Evolutionary conservation across 2,113 vertebrate species (phyloP), one percentile per base, ranked within the genome.

Genomic region (Puntigrus tetrazona): DNA sequence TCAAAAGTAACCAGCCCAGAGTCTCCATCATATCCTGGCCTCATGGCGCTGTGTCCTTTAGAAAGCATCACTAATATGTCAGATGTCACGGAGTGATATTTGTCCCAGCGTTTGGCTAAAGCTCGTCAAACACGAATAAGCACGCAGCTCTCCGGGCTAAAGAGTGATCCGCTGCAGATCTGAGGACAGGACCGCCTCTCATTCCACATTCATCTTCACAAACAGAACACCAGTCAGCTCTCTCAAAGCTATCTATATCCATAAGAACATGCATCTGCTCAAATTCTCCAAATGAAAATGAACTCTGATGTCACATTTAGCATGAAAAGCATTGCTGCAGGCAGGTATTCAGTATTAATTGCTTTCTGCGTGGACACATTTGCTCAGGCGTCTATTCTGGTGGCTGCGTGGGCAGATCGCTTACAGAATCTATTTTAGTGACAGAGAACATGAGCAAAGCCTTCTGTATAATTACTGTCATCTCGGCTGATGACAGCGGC

Each of bases 371-470:
- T 29, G 61, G 72, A 65, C 81, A 27, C 27, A 81, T 85, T 86
- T 72, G 70, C 80, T 82, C 61, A 63, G 76, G 76, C 34, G 47
- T 80, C 75, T 72, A 63, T 87, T 85, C 61, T 72, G 70, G 88
- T 86, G 74, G 50, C 79, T 73, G 90, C 38, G 89, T 93, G 89
- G 92, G 92, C 86, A 88, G 88, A 84, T 90, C 88, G 90, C 92
- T 92, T 91, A 92, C 88, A 87, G 85, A 90, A 90, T 84, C 91
- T 92, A 92, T 93, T 94, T 92, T 87, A 84, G 89, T 86, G 85
- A 57, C 47, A 63, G 87, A 90, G 85, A 89, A 91, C 38, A 88
- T 85, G 89, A 88, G 84, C n/a, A 88, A 86, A 50, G 59, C 81
- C 83, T 88, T 87, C 86, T 70, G 47, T 92, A 85, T 93, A 93